Evolutionary conservation across 2,797 vertebrate species (phyloP), one percentile per base, ranked within the genome.

Genomic region (Anguilla pacifica): DNA sequence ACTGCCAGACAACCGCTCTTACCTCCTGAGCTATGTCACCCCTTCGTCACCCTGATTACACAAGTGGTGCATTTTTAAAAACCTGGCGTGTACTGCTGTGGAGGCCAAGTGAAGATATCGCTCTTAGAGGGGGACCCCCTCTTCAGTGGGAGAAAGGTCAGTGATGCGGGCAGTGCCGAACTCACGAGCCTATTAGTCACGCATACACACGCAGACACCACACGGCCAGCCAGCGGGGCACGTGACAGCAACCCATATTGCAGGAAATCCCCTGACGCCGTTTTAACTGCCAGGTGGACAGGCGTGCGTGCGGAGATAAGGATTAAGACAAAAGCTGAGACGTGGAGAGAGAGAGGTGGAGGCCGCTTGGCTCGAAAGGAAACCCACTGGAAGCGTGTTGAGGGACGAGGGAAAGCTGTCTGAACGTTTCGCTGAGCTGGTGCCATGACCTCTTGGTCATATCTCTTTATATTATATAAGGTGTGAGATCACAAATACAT

Each of bases 71-170:
- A 55, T 55, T 55, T 55, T 55, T 55, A 10, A 10, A 55, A 55
- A 13, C 67, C n/a, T 11, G 67, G 6, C n/a, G 28, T 6, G 4
- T 13, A 39, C 43, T 19, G 3, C 72, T 13, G 2, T 43, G 28
- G 72, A 35, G 13, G 31, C 72, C 35, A 3, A 2, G 35, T 11
- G 35, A 39, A 17, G 15, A 0, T 10, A 74, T 74, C 28, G 6
- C 13, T 43, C 72, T 43, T 17, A 39, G n/a, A 72, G 31, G 35
- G 72, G 31, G 15, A 35, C 2, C 6, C 72, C 31, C 13, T 15
- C 72, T 74, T 17, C 72, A 9, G 72, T 77, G 31, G 17, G 46
- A 10, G 35, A 13, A 67, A 85, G 84, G 84, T 85, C 84, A 85
- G 25, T 49, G 59, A 70, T 6, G 43, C 22, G 39, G 84, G 19